phyloP scores from a whole-genome alignment of 2,888 invertebrate genomes.

The Tinea trinotella region DNA sequence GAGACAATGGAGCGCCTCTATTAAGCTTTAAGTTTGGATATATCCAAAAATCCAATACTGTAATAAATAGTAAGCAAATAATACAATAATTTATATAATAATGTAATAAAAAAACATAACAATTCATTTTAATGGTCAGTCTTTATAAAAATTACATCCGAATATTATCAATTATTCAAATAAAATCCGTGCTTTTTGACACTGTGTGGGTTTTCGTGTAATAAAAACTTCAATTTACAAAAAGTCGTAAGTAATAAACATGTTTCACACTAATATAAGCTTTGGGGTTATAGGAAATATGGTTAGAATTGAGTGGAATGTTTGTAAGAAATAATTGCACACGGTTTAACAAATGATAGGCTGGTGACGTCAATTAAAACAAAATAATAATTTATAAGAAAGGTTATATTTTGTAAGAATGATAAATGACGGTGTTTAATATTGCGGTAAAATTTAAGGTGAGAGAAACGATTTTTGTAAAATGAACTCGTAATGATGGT shows the following conservation, averaged over 20 bases:
- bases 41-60: no score
- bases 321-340: neutral
- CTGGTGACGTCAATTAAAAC: neutral
- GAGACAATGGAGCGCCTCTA: no score
- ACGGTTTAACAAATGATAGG: neutral
- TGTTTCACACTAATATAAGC: no score
- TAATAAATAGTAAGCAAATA: no score
- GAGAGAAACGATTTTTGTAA: no score
- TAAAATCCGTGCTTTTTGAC: neutral
- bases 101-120: neutral
- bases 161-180: conserved; percentile 9
- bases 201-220: conserved; percentile 2
- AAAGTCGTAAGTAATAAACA: no score
- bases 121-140: neutral
- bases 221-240: no score
- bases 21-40: no score
- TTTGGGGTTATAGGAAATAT: no score
- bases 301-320: neutral
- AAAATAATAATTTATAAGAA: neutral
- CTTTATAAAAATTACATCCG: neutral
- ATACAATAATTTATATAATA: neutral
- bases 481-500: no score
- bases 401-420: neutral
- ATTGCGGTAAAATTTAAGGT: no score
- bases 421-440: no score